Evolutionary conservation across 2,888 invertebrate genomes (phyloP).

Genomic region (Spodoptera exigua): DNA sequence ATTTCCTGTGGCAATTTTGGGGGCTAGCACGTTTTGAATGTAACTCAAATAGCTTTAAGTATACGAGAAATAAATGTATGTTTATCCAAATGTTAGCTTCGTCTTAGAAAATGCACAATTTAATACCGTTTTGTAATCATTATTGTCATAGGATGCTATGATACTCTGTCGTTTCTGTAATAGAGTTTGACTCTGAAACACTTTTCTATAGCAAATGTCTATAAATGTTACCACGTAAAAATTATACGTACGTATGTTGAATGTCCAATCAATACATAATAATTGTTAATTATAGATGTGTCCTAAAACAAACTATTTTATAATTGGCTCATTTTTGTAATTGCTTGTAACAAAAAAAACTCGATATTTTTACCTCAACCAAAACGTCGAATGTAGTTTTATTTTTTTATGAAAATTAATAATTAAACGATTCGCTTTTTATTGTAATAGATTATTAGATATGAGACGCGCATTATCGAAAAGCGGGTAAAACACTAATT

Average conservation of each 20-base stretch:
- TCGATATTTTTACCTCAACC: constrained; percentile 31
- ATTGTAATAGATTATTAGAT: constrained; percentile 39
- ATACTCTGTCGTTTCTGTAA: constrained; percentile 16
- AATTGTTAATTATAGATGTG: constrained; percentile 28
- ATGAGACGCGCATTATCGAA: constrained; percentile 74
- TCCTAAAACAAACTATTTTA: constrained; percentile 56
- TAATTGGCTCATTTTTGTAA: constrained; percentile 58
- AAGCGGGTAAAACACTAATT: constrained; percentile 57
- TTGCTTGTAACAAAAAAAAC: constrained; percentile 30
- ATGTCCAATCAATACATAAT: constrained; percentile 49
- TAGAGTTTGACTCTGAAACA: constrained; percentile 31
- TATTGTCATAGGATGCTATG: constrained; percentile 38
- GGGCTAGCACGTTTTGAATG: constrained; percentile 51
- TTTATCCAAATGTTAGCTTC: constrained; percentile 54
- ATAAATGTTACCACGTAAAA: constrained; percentile 45
- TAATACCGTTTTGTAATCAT: constrained; percentile 39
- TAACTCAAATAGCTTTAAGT: constrained; percentile 58
- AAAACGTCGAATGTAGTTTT: constrained; percentile 50
- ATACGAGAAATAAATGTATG: constrained; percentile 40
- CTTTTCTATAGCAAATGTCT: constrained; percentile 44
- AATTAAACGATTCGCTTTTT: constrained; percentile 45
- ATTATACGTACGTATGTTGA: constrained; percentile 48
- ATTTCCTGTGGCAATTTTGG: constrained; percentile 35
- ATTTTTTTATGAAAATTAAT: constrained; percentile 61
- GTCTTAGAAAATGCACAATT: constrained; percentile 53